phyloP scores from a whole-genome alignment of 2,113 vertebrate species.

The Ovis canadensis region DNA sequence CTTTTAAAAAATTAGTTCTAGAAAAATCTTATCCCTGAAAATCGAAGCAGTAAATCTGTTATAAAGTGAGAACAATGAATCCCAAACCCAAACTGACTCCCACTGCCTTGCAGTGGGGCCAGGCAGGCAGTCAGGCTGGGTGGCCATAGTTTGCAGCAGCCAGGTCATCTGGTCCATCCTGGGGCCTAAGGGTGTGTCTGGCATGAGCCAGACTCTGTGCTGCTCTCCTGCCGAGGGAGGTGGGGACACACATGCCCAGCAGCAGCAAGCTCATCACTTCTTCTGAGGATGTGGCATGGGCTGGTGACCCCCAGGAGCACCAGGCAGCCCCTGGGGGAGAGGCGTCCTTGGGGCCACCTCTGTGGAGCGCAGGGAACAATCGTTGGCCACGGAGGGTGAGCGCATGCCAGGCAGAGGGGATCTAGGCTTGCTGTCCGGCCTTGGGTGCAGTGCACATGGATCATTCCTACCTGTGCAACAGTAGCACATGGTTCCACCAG shows the following conservation, averaged over 20 bases:
- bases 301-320: no score
- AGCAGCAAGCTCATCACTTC: neutral
- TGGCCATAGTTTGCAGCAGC: neutral
- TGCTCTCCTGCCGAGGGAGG: neutral
- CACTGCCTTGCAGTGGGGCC: neutral
- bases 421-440: neutral
- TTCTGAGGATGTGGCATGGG: neutral
- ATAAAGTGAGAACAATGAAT: neutral
- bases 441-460: neutral
- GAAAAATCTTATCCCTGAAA: neutral
- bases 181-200: neutral
- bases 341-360: rapidly evolving
- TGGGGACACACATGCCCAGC: neutral
- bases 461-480: slow-evolving; percentile 6
- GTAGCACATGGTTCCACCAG: neutral
- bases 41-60: neutral
- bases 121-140: no score
- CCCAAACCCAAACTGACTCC: neutral
- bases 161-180: neutral
- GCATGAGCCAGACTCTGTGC: neutral
- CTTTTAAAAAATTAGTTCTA: neutral
- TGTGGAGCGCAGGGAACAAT: rapidly evolving
- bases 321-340: no score
- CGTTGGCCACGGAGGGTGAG: rapidly evolving
- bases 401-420: neutral